phyloP scores from a whole-genome alignment of 2,888 invertebrate genomes.

The Nephrotoma guestfalica region DNA sequence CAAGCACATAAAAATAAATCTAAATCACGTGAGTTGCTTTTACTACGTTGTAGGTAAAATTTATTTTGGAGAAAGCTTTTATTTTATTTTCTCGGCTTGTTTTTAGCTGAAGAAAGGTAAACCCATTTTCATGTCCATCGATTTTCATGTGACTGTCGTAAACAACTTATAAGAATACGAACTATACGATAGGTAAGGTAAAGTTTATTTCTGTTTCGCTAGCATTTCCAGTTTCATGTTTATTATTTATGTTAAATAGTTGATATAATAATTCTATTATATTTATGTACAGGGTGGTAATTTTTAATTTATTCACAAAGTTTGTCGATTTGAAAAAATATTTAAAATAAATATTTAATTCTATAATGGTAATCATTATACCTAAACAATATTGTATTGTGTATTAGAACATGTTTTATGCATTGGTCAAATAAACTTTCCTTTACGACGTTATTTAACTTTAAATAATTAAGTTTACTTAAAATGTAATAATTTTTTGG shows the following conservation, averaged over 20 bases:
- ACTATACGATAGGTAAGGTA: not conserved
- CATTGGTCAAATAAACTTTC: not conserved
- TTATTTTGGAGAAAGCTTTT: not conserved
- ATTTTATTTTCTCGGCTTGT: not conserved
- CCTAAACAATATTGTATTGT: too few species aligned
- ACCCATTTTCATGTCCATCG: not conserved
- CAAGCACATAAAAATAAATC: not conserved
- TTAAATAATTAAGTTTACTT: not conserved
- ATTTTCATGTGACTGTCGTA: not conserved
- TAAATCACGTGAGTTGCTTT: not conserved
- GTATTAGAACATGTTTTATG: not conserved
- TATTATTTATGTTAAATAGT: not conserved
- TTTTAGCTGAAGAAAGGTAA: not conserved
- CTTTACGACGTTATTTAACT: not conserved
- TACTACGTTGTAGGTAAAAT: not conserved
- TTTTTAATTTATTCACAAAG: not conserved
- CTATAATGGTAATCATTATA: too few species aligned
- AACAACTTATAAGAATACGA: not conserved
- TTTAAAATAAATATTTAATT: not conserved
- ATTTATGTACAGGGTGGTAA: not conserved
- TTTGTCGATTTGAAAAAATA: not conserved
- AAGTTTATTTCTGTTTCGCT: not conserved
- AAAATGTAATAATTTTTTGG: not conserved
- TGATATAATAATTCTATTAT: not conserved
- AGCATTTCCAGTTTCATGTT: not conserved